These are phyloP conservation scores for Amphiprion percula DNA, from an alignment of 2,113 vertebrate genomes.

Conservation along the genomic window DNA sequence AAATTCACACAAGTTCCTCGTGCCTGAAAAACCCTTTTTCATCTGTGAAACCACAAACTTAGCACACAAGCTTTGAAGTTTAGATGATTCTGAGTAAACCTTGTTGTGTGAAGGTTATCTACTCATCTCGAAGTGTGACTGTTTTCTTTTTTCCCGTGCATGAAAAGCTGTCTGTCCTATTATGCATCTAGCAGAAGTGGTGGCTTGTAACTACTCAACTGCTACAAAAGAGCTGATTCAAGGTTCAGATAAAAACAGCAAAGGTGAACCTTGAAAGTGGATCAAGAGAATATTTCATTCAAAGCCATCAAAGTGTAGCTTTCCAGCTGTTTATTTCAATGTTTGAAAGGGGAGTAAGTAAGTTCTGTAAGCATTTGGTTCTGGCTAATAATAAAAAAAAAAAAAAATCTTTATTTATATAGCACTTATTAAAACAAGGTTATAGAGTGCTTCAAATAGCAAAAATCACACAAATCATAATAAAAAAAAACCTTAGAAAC, in stretches of 20 bases:
- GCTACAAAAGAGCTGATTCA: conserved; percentile 24
- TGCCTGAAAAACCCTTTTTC: conserved; percentile 1
- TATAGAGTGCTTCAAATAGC: too few relatives aligned
- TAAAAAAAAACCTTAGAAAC: too few relatives aligned
- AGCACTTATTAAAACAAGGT: too few relatives aligned
- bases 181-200: conserved; percentile 16
- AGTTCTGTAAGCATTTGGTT: neutral
- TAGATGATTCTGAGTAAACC: conserved; percentile 32
- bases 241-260: conserved; percentile 39
- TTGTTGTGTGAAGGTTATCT: conserved; percentile 57
- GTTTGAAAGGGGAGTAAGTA: neutral
- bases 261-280: conserved; percentile 35
- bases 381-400: conserved; percentile 14
- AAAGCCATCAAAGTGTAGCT: conserved; percentile 3
- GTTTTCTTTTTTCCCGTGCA: neutral
- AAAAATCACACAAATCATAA: too few relatives aligned
- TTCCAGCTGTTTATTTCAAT: neutral
- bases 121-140: conserved; percentile 6
- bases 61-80: conserved; percentile 36
- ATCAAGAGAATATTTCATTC: conserved; percentile 25
- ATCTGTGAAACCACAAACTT: conserved; percentile 23
- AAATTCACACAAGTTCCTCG: neutral
- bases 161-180: neutral
- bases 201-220: conserved; percentile 14
- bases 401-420: neutral